Evolutionary conservation across 2,113 vertebrate species (phyloP), one percentile per base, ranked within the genome.

Genomic region (Manacus vitellinus): DNA sequence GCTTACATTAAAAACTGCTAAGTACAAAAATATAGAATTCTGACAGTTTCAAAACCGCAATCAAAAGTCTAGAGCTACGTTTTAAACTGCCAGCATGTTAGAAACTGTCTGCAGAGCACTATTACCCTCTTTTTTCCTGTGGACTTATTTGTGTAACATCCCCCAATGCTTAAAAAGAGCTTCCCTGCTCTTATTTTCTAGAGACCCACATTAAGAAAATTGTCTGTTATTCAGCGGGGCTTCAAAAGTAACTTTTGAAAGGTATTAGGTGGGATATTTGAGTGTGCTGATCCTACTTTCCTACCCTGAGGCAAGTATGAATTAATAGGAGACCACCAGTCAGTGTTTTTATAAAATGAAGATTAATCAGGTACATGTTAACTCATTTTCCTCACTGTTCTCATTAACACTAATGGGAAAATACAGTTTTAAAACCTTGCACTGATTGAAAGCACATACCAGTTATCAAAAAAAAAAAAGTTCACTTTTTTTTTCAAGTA

Each of bases 371-470:
- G 28, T 90, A 46, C 58, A 68, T 78, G 63, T 85, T 91, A 59
- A 84, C n/a, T 80, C 55, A 65, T 82, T 89, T 94, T 56, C 44
- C 46, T 92, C 73, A 49, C 47, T 79, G 31, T 72, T 89, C 65
- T 86, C 79, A 82, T 92, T 94, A 95, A 75, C 23, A 30, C 13
- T 91, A 91, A 91, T 66, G 86, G 61, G 49, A 89, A 92, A 92
- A 91, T 47, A 37, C 10, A 58, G n/a, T 56, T 75, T 71, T 81
- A 54, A 86, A 52, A 46, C 65, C 49, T 65, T 65, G 44, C 31
- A 35, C 22, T 81, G 83, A 91, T 77, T 91, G 85, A 47, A 86
- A 71, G 58, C 72, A 71, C 18, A 6, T 30, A 61, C 1, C 20
- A 28, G 55, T 65, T 84, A 92, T 20, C 39, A 84, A 88, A 67